phyloP scores from a whole-genome alignment of 2,888 invertebrate genomes.

The Eurois occulta region DNA sequence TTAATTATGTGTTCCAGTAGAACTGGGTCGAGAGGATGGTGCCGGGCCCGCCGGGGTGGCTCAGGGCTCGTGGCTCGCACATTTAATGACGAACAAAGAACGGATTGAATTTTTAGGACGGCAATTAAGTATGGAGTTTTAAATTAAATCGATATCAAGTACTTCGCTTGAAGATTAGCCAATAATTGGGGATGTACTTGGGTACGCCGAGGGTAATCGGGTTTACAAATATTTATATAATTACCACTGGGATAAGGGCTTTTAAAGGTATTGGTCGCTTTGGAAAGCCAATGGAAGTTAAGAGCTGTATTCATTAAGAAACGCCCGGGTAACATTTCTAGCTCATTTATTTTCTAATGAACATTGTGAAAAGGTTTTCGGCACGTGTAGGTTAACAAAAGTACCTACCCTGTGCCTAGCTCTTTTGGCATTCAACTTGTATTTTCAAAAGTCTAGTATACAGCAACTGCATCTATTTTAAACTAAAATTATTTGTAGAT shows the following conservation, averaged over 20 bases:
- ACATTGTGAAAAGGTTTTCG: constrained; percentile 9
- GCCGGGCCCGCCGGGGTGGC: constrained; percentile 39
- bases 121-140: constrained; percentile 54
- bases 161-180: constrained; percentile 28
- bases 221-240: constrained; percentile 49
- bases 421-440: not conserved
- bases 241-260: constrained; percentile 40
- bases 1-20: constrained; percentile 79
- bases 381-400: not conserved
- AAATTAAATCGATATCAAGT: constrained; percentile 43
- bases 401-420: not conserved
- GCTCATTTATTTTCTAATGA: constrained; percentile 32
- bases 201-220: constrained; percentile 30
- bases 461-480: constrained; percentile 22
- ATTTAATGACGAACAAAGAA: constrained; percentile 64
- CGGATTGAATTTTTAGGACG: constrained; percentile 63
- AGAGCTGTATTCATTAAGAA: constrained; percentile 21
- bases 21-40: constrained; percentile 69
- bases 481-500: constrained; percentile 29
- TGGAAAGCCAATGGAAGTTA: constrained; percentile 23
- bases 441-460: constrained; percentile 1
- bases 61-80: constrained; percentile 34
- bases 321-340: constrained; percentile 15
- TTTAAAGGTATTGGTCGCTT: constrained; percentile 15
- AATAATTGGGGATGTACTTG: constrained; percentile 38